Conservation (phyloP, 2,113 vertebrate species). For the Vidua macroura region DNA sequence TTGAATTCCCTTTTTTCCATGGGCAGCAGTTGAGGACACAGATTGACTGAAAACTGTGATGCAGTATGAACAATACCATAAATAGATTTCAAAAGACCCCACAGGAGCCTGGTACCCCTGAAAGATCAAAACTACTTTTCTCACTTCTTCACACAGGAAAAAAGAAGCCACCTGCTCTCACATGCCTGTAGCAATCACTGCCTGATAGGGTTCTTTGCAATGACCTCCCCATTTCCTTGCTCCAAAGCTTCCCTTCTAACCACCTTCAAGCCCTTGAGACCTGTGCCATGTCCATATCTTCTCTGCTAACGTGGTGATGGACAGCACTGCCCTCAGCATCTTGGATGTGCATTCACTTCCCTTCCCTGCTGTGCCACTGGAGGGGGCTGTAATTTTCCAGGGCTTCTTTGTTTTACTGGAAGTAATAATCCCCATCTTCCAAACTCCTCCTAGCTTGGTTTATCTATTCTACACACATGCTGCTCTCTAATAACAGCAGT, state of each 20-base stretch:
- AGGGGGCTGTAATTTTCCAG: background rate
- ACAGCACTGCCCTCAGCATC: background rate
- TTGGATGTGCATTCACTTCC: background rate
- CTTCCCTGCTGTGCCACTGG: background rate
- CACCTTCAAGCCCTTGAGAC: background rate
- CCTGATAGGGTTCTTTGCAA: background rate
- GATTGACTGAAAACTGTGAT: conserved; percentile 38
- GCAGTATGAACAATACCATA: background rate
- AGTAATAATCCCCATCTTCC: background rate
- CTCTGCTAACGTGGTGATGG: background rate
- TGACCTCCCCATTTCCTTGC: background rate
- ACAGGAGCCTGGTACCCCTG: background rate
- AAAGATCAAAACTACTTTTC: conserved; percentile 22
- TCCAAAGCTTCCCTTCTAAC: background rate
- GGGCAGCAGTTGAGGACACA: conserved; percentile 29
- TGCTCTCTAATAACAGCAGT: background rate
- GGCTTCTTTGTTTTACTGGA: background rate
- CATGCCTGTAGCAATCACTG: background rate
- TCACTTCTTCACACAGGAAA: background rate
- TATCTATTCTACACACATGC: background rate
- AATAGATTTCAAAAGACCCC: conserved; percentile 36
- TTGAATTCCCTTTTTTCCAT: background rate
- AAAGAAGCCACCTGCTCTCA: conserved; percentile 1
- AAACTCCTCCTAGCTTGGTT: background rate
- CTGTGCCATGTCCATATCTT: background rate